Conservation (phyloP, 2,888 invertebrate species). For the Drosophila anomelani region DNA sequence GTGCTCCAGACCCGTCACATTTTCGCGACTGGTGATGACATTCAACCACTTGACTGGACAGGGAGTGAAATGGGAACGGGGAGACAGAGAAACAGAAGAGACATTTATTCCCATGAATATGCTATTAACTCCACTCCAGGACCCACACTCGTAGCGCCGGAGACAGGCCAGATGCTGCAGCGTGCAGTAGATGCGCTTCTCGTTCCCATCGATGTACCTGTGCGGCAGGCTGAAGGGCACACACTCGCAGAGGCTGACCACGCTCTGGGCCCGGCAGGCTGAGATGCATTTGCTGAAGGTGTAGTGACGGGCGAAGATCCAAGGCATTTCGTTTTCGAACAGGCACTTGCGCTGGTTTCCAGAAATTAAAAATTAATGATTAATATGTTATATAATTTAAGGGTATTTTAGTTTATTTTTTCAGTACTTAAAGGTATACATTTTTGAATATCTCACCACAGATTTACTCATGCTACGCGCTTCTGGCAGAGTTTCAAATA, state of each 20-base stretch:
- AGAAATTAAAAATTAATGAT: not conserved
- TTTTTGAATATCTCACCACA: slow-evolving; percentile 43
- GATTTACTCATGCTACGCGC: slow-evolving; percentile 59
- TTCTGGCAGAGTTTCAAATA: slow-evolving; percentile 67
- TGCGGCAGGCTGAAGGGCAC: slow-evolving; percentile 85
- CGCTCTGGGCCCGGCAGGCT: slow-evolving; percentile 85
- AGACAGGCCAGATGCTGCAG: slow-evolving; percentile 84
- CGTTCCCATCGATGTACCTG: slow-evolving; percentile 42
- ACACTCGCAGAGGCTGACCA: slow-evolving; percentile 86
- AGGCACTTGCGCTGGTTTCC: slow-evolving; percentile 86
- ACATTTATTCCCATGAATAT: slow-evolving; percentile 48
- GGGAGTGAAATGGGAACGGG: slow-evolving; percentile 4
- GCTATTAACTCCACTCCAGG: slow-evolving; percentile 28
- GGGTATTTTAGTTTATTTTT: not conserved
- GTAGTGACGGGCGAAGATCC: slow-evolving; percentile 84
- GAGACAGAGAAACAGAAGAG: slow-evolving; percentile 6
- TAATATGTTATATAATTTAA: not conserved
- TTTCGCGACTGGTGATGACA: slow-evolving; percentile 77
- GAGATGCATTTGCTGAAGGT: slow-evolving; percentile 87
- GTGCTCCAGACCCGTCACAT: slow-evolving; percentile 84
- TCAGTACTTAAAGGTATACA: not conserved
- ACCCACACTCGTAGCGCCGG: slow-evolving; percentile 86
- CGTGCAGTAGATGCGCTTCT: slow-evolving; percentile 73
- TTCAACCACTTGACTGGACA: slow-evolving; percentile 84
- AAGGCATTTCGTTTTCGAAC: slow-evolving; percentile 85